phyloP scores from a whole-genome alignment of 1,140 invertebrate genomes.

The Metopolophium dirhodum region DNA sequence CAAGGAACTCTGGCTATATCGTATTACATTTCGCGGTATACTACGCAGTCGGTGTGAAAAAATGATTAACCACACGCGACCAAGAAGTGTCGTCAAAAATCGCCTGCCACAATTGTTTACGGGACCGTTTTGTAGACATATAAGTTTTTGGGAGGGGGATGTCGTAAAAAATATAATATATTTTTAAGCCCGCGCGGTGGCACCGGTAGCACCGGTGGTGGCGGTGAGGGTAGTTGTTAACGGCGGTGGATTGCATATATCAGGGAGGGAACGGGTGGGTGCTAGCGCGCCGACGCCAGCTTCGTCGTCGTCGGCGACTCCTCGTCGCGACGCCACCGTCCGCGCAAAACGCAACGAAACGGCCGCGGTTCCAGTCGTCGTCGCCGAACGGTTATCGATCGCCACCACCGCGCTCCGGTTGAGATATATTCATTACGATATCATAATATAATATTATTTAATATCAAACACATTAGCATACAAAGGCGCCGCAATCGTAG shows the following conservation, averaged over 20 bases:
- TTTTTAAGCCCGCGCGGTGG: background rate
- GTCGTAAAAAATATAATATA: background rate
- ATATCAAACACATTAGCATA: background rate
- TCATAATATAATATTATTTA: background rate
- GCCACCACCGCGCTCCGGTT: background rate
- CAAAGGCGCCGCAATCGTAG: too few species aligned
- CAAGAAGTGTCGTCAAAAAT: background rate
- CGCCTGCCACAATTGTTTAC: too few species aligned
- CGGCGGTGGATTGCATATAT: background rate
- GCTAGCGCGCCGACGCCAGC: background rate
- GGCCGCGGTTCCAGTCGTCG: slow-evolving; percentile 16
- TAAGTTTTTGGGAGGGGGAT: background rate
- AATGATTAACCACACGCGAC: background rate
- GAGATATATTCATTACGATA: background rate
- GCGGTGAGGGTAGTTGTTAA: background rate
- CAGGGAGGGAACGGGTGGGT: background rate
- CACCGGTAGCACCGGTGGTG: too few species aligned
- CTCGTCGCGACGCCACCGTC: slow-evolving; percentile 20
- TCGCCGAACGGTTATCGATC: slow-evolving; percentile 16
- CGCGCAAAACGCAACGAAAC: slow-evolving; percentile 20
- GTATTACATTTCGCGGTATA: background rate
- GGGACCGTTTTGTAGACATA: background rate
- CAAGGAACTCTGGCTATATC: too few species aligned
- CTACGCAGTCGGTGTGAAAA: background rate
- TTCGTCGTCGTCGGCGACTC: background rate